These are phyloP conservation scores for Pangasius macronema DNA, from an alignment of 2,797 vertebrate genomes.

Conservation along the genomic window DNA sequence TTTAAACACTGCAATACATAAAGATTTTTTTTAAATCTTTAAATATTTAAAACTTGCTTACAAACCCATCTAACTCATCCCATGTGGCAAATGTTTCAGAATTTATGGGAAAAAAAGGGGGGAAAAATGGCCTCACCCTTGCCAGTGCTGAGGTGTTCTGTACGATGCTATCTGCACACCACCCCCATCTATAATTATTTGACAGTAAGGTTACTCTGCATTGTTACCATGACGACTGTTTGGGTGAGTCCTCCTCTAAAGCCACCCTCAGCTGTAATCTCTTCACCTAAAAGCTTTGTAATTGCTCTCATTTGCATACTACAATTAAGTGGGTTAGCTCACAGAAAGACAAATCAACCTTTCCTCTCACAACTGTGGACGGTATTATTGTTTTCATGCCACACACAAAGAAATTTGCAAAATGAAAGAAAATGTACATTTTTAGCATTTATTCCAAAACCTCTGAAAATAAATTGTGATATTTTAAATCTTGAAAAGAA, in stretches of 20 bases:
- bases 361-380: conserved; percentile 83
- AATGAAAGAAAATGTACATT: neutral
- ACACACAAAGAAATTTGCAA: conserved; percentile 66
- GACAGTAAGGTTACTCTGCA: conserved; percentile 82
- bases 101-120: conserved; percentile 59
- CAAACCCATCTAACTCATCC: conserved; percentile 33
- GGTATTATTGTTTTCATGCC: conserved; percentile 80
- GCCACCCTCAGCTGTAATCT: conserved; percentile 99
- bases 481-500: neutral
- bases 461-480: neutral
- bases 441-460: neutral
- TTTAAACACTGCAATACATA: neutral
- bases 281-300: conserved; percentile 99
- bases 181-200: conserved; percentile 66
- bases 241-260: conserved; percentile 95
- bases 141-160: conserved; percentile 58
- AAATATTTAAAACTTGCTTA: neutral
- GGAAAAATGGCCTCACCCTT: conserved; percentile 46
- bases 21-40: too few species aligned
- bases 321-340: conserved; percentile 99
- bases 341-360: conserved; percentile 95
- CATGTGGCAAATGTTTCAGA: conserved; percentile 61
- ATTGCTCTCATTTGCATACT: conserved; percentile 99
- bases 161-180: conserved; percentile 53
- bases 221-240: conserved; percentile 98